Evolutionary conservation across 2,888 invertebrate genomes (phyloP).

Genomic region (Alcis repandata): DNA sequence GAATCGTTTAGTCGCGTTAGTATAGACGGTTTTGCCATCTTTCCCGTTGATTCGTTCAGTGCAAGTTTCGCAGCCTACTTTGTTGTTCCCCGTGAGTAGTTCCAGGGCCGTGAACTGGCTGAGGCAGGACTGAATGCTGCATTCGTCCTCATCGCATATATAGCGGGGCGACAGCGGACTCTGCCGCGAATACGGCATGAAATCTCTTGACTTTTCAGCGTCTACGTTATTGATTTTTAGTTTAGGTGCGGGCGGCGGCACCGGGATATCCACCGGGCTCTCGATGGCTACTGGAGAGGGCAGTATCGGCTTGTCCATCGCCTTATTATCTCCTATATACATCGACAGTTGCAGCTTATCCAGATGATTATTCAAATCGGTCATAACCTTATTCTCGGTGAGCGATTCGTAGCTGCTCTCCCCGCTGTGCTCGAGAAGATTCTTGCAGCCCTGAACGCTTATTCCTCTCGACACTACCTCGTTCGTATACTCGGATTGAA

Average conservation of each 20-base stretch:
- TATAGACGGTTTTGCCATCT: slow-evolving; percentile 91
- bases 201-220: slow-evolving; percentile 68
- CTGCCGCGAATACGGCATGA: slow-evolving; percentile 68
- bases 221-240: slow-evolving; percentile 69
- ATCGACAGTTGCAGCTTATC: slow-evolving; percentile 68
- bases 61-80: slow-evolving; percentile 97
- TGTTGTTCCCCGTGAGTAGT: slow-evolving; percentile 95
- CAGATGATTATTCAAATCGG: slow-evolving; percentile 67
- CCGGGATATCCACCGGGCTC: slow-evolving; percentile 52
- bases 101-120: slow-evolving; percentile 97
- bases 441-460: slow-evolving; percentile 73
- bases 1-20: slow-evolving; percentile 94
- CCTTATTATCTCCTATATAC: slow-evolving; percentile 63
- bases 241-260: slow-evolving; percentile 60
- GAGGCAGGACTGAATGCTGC: slow-evolving; percentile 95
- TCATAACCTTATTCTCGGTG: slow-evolving; percentile 63
- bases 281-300: slow-evolving; percentile 64
- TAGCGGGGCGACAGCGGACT: slow-evolving; percentile 89
- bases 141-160: slow-evolving; percentile 91
- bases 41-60: slow-evolving; percentile 90
- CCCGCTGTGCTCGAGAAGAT: slow-evolving; percentile 72
- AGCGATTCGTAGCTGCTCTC: slow-evolving; percentile 74
- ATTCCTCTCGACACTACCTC: slow-evolving; percentile 78
- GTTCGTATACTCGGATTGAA: slow-evolving; percentile 71
- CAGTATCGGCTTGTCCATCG: slow-evolving; percentile 57